A percentile compares a stretch with the other conserved stretches of the same genome.
phyloP scores from a whole-genome alignment of 2,113 vertebrate species.

The Hiodon alosoides region DNA sequence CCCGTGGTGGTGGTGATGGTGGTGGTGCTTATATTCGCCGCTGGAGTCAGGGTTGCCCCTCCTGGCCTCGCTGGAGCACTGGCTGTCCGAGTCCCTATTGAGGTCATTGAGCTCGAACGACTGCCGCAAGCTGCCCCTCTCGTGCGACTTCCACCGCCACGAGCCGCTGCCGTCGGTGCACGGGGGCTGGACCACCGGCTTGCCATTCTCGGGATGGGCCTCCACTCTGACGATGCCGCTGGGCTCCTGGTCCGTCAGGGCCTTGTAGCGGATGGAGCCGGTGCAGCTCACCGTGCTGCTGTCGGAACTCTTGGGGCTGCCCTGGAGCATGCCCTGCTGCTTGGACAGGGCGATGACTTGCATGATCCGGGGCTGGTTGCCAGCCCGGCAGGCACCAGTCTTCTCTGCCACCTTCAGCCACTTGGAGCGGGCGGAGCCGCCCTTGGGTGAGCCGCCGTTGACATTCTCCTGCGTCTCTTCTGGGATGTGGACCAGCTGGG shows the following conservation, averaged over 20 bases:
- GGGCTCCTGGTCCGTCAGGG: conserved; percentile 84
- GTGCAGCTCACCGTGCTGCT: conserved; percentile 83
- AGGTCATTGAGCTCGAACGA: conserved; percentile 83
- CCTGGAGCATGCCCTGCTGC: conserved; percentile 82
- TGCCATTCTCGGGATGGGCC: conserved; percentile 84
- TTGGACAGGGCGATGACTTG: conserved; percentile 96
- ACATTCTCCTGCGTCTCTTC: conserved; percentile 80
- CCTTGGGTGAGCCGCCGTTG: conserved; percentile 70
- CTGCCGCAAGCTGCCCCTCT: conserved; percentile 77
- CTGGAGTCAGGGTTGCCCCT: conserved; percentile 69
- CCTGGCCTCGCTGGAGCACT: conserved; percentile 72
- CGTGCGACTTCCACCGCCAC: conserved; percentile 89
- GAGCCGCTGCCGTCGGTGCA: conserved; percentile 85
- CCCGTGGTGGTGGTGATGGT: conserved; percentile 82
- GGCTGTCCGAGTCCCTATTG: conserved; percentile 78
- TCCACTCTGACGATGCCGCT: conserved; percentile 83
- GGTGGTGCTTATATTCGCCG: conserved; percentile 58
- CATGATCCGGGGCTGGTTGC: conserved; percentile 89
- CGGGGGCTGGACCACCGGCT: conserved; percentile 81
- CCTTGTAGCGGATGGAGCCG: conserved; percentile 84
- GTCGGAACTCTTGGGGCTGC: conserved; percentile 73
- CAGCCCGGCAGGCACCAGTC: conserved; percentile 71
- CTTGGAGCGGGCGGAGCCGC: conserved; percentile 84
- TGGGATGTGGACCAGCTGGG: conserved; percentile 93
- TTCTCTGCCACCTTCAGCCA: conserved; percentile 95